Conservation (phyloP, 1,140 invertebrate species). For the Nasonia longicornis region DNA sequence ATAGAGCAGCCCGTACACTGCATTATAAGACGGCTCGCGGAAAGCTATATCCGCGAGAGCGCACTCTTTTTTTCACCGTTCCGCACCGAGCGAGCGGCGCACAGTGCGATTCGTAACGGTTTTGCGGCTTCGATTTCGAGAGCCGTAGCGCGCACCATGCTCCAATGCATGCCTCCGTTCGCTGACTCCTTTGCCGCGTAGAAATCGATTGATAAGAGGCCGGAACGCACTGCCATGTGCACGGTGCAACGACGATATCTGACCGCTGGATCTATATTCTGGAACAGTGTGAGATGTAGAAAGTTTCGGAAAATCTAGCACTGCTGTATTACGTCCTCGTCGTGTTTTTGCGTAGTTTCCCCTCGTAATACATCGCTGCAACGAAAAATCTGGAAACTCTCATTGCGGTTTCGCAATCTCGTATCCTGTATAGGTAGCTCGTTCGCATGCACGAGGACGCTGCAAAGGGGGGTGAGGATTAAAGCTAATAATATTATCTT, state of each 20-base stretch:
- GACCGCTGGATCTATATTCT: no score
- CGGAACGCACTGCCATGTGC: not conserved
- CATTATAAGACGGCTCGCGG: not conserved
- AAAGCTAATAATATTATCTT: not conserved
- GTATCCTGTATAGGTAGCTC: no score
- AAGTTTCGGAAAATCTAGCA: not conserved
- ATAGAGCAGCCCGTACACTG: not conserved
- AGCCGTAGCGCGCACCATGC: not conserved
- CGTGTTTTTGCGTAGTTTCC: not conserved
- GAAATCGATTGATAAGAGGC: constrained; percentile 30
- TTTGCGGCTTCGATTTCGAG: constrained; percentile 28
- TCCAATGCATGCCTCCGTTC: not conserved
- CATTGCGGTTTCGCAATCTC: no score
- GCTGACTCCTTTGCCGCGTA: not conserved
- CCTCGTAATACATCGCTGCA: no score
- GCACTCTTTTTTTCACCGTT: not conserved
- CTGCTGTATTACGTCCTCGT: no score
- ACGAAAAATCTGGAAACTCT: no score
- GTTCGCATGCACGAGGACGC: no score
- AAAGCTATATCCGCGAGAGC: constrained; percentile 8
- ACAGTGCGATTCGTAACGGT: constrained; percentile 30
- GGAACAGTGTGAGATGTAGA: not conserved
- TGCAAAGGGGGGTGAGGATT: not conserved
- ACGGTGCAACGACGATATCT: no score
- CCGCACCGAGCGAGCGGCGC: not conserved